Conservation (phyloP, 2,888 invertebrate species). For the Caenorhabditis sinica region DNA sequence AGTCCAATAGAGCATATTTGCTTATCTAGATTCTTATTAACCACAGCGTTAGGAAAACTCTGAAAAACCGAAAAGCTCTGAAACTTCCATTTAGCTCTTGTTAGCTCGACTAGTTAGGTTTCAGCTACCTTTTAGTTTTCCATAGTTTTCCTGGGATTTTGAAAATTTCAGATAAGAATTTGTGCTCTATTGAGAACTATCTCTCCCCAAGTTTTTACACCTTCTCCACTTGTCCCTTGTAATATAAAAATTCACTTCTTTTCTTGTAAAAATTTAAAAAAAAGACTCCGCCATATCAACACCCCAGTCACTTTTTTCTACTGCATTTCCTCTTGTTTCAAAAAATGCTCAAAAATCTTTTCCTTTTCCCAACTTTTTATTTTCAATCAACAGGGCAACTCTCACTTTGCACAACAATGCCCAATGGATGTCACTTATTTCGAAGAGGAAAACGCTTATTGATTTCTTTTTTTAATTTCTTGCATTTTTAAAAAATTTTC, state of each 20-base stretch:
- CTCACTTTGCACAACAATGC: conserved; percentile 79
- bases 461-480: conserved; percentile 12
- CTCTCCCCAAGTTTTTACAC: not conserved
- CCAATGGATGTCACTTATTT: conserved; percentile 82
- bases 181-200: conserved; percentile 2
- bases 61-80: too few species aligned
- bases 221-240: conserved; percentile 31
- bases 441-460: conserved; percentile 77
- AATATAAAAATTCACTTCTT: conserved; percentile 10
- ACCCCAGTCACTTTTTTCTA: conserved; percentile 52
- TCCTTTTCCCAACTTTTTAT: conserved; percentile 10
- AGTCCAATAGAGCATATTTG: too few species aligned
- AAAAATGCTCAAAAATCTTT: conserved; percentile 11
- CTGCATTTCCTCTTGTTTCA: conserved; percentile 7
- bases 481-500: too few species aligned
- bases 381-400: conserved; percentile 77
- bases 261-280: conserved; percentile 29
- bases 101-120: too few species aligned
- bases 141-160: too few species aligned
- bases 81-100: not conserved
- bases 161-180: too few species aligned
- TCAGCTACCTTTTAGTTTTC: too few species aligned
- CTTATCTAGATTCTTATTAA: too few species aligned
- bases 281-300: conserved; percentile 32
- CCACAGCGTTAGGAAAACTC: too few species aligned